A percentile compares a stretch with the other conserved stretches of the same genome.
Conservation (phyloP, 2,113 vertebrate genomes). For the Corydoras maculifer region DNA sequence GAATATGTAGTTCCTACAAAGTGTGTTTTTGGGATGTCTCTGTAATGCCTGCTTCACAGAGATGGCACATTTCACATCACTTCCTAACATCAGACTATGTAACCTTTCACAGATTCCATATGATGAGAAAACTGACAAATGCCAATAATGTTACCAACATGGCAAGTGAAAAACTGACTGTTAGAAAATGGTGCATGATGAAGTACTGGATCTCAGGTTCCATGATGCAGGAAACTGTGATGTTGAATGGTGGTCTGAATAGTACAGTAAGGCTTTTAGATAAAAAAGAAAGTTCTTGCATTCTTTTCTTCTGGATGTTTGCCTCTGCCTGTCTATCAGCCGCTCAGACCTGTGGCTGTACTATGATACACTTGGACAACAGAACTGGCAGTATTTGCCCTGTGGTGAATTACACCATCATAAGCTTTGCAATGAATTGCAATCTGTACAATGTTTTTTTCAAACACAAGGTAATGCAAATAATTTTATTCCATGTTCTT, state of each 20-base stretch:
- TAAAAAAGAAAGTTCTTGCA: slow-evolving; percentile 38
- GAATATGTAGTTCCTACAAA: neutral
- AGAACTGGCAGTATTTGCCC: neutral
- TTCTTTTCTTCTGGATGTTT: slow-evolving; percentile 48
- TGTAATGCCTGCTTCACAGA: no score
- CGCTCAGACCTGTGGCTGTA: slow-evolving; percentile 29
- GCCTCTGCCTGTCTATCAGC: slow-evolving; percentile 34
- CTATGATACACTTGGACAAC: slow-evolving; percentile 42
- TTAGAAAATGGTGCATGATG: slow-evolving; percentile 53
- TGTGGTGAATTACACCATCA: neutral
- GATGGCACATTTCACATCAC: neutral
- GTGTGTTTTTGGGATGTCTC: no score
- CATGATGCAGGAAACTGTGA: slow-evolving; percentile 26
- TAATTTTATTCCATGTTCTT: neutral
- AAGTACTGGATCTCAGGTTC: slow-evolving; percentile 51
- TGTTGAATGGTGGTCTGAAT: neutral
- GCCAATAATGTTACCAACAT: neutral
- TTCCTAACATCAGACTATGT: neutral
- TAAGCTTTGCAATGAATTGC: neutral
- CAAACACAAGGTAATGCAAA: slow-evolving; percentile 13
- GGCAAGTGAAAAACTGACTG: slow-evolving; percentile 42
- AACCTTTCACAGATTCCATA: slow-evolving; percentile 9
- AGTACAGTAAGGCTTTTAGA: slow-evolving; percentile 39
- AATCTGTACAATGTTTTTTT: neutral
- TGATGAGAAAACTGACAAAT: slow-evolving; percentile 17